These are phyloP conservation scores for Listrodromus nycthemerus DNA, from an alignment of 2,888 invertebrate genomes.

Conservation along the genomic window DNA sequence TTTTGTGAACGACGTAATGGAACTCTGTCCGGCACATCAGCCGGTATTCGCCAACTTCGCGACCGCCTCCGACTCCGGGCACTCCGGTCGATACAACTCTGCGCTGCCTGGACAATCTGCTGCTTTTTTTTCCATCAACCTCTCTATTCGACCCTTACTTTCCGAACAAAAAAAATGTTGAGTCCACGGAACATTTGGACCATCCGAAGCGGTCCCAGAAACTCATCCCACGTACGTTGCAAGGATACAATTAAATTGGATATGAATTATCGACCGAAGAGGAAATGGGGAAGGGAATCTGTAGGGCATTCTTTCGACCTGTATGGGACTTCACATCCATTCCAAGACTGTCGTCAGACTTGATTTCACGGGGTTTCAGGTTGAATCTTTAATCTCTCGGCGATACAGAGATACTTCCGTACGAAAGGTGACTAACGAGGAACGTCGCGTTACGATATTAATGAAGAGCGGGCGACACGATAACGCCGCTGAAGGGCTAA, in stretches of 20 bases:
- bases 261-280: background rate
- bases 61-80: constrained; percentile 6
- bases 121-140: constrained; percentile 21
- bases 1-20: constrained; percentile 53
- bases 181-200: background rate
- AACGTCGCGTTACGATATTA: constrained; percentile 22
- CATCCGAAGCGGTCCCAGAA: no score
- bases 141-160: constrained; percentile 9
- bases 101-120: background rate
- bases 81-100: constrained; percentile 33
- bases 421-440: constrained; percentile 1
- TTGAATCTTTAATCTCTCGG: background rate
- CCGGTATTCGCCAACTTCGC: background rate
- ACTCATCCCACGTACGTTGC: background rate
- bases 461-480: constrained; percentile 19
- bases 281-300: background rate
- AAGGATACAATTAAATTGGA: background rate
- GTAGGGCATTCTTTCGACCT: background rate
- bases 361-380: background rate
- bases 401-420: constrained; percentile 6
- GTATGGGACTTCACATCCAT: constrained; percentile 16
- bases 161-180: background rate
- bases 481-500: constrained; percentile 35
- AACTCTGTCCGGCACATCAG: background rate
- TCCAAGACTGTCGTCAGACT: constrained; percentile 12